Evolutionary conservation across 2,113 vertebrate genomes (phyloP).

Genomic region (Urocitellus parryii): DNA sequence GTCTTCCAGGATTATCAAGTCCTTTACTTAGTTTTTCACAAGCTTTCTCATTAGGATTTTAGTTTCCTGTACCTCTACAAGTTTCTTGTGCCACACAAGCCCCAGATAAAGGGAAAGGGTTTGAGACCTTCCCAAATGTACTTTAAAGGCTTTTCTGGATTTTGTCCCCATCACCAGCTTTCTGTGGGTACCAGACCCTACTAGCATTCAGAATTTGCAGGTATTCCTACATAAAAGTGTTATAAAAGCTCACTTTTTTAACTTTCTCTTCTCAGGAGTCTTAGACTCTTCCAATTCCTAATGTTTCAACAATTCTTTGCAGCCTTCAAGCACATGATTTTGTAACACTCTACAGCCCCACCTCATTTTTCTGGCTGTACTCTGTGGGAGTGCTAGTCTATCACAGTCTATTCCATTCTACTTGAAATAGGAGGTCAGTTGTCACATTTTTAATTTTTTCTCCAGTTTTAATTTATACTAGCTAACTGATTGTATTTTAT

Average conservation of each 20-base stretch:
- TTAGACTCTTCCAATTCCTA: not conserved
- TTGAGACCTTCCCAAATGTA: not conserved
- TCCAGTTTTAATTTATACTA: not conserved
- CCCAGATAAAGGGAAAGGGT: not conserved
- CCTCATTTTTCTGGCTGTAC: not conserved
- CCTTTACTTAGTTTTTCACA: not conserved
- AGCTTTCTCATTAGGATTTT: constrained; percentile 20
- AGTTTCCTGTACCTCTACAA: not conserved
- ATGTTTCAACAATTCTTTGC: not conserved
- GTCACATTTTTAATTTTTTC: not conserved
- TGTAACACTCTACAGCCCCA: not conserved
- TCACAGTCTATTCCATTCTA: not conserved
- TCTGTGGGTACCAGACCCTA: not conserved
- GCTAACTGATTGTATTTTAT: not conserved
- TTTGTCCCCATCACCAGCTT: not conserved
- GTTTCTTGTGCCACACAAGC: not conserved
- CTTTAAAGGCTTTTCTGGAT: not conserved
- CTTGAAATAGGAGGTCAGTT: not conserved
- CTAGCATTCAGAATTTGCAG: not conserved
- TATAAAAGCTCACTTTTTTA: not conserved
- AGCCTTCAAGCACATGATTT: not conserved
- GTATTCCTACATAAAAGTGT: not conserved
- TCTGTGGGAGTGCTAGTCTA: not conserved
- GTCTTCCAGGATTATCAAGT: not conserved
- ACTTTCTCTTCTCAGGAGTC: not conserved